Percentiles rank a stretch among this genome's conserved stretches.
Conservation (phyloP, 2,797 vertebrate genomes). For the Sebastes ruberrimus region DNA sequence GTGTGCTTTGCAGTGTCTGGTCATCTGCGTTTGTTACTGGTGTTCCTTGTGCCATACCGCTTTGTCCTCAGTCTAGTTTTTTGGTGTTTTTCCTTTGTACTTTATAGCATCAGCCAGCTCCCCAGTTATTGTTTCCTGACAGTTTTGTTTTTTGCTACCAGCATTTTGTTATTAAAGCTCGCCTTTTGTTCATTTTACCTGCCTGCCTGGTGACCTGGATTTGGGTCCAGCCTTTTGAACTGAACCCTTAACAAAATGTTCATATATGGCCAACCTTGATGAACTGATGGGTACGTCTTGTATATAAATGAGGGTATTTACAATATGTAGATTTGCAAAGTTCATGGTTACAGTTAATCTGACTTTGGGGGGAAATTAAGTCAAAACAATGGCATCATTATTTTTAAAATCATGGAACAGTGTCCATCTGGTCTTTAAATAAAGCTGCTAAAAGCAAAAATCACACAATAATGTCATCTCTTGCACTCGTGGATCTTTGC, state of each 20-base stretch:
- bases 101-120: neutral
- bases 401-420: neutral
- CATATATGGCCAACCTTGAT: neutral
- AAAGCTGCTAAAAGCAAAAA: neutral
- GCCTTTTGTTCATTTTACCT: neutral
- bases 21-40: too few relatives aligned
- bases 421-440: neutral
- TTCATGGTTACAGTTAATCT: neutral
- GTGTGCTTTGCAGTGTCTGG: too few relatives aligned
- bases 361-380: neutral
- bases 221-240: neutral
- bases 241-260: neutral
- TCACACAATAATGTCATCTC: neutral
- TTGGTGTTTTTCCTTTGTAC: neutral
- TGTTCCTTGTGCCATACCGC: too few relatives aligned
- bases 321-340: neutral
- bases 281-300: neutral
- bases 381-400: neutral
- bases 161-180: neutral
- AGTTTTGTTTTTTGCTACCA: neutral
- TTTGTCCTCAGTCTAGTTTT: too few relatives aligned
- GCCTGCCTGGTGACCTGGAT: neutral
- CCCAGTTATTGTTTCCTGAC: neutral
- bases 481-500: neutral
- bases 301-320: neutral